phyloP scores from a whole-genome alignment of 2,888 invertebrate genomes.

The Morinoia aosen region DNA sequence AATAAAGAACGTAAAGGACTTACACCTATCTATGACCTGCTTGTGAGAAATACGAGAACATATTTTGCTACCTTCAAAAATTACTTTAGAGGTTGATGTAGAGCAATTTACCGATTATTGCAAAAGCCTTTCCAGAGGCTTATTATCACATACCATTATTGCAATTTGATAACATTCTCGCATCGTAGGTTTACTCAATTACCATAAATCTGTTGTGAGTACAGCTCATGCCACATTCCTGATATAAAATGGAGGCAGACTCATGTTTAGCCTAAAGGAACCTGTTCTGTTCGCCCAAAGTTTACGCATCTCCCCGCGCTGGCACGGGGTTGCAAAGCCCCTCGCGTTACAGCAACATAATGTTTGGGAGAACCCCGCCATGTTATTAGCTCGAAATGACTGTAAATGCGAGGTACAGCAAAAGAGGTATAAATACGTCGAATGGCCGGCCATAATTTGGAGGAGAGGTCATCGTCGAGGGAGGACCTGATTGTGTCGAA shows the following conservation, averaged over 20 bases:
- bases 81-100: not conserved
- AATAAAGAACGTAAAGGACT: not conserved
- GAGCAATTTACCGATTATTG: not conserved
- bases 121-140: not conserved
- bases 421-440: slow-evolving; percentile 39
- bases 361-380: not conserved
- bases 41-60: no score
- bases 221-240: not conserved
- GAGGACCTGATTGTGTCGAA: slow-evolving; percentile 46
- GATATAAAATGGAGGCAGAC: slow-evolving; percentile 5
- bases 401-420: slow-evolving; percentile 50
- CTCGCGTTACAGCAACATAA: not conserved
- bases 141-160: not conserved
- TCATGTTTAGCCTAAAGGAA: not conserved
- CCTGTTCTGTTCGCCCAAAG: not conserved
- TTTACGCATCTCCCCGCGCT: not conserved
- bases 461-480: slow-evolving; percentile 39
- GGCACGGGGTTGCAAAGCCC: not conserved
- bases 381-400: slow-evolving; percentile 48
- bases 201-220: not conserved
- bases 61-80: no score
- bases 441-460: slow-evolving; percentile 45
- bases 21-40: no score
- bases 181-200: not conserved
- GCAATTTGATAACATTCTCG: not conserved